Base-by-base conservation (phyloP, 2,113 vertebrate genomes). In the Galemys pyrenaicus region DNA sequence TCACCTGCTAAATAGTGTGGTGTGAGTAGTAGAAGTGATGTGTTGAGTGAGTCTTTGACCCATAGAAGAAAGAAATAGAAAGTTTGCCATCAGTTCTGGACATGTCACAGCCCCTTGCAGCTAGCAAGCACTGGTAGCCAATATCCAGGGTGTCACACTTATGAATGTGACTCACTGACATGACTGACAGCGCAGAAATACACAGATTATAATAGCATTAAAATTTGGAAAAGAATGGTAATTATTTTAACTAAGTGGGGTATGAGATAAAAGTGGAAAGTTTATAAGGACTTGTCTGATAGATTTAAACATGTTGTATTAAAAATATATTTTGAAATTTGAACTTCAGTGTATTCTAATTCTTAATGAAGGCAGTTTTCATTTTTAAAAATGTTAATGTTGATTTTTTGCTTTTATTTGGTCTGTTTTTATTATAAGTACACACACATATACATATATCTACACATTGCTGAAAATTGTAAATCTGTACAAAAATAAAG, bases 301-400 rank as follows among this genome's bases (percentile, higher is more conserved):
- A 83, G 20, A 79, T 68, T 68, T 73, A 90, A 84, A 67, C 60
- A 70, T 32, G 17, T 51, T 80, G 49, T 49, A 62, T 90, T 56
- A 67, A 91, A 82, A 58, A 30, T 58, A 49, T 81, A 20, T 85
- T 95, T 92, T 81, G 17, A 46, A 81, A 93, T 71, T 70, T 79
- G 90, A 84, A 35, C 60, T 86, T 41, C 32, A 41, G 19, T 86
- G n/a, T 96, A 16, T 89, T 93, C 54, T 70, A 30, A 35, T 86
- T 88, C 80, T 95, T 93, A 83, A 82, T 73, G 67, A 93, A 94
- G 39, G 37, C 58, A 37, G 22, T 64, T 92, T 81, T 87, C 46
- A 58, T 6, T 87, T 83, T 85, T 81, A 56, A 19, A 22, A 94
- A 60, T 65, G 28, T 73, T 41, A 41, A 41, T 17, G 1, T 46